Percentiles rank a stretch among this genome's conserved stretches.
Evolutionary conservation across 2,797 vertebrate genomes (phyloP).

Genomic region (Anas bahamensis): DNA sequence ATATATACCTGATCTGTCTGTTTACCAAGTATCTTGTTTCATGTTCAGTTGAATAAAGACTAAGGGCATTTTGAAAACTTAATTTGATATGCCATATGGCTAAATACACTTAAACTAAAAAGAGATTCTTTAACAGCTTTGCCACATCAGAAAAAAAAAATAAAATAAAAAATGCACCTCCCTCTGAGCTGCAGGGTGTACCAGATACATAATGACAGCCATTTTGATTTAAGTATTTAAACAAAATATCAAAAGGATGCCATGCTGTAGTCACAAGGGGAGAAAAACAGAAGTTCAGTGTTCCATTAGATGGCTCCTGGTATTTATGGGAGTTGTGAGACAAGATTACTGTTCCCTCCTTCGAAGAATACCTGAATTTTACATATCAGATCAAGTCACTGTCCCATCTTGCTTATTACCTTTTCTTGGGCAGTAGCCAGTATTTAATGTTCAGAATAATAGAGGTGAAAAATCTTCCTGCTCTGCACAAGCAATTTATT

Average conservation of each 20-base stretch:
- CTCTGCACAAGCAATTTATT: constrained; percentile 33
- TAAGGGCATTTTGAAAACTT: constrained; percentile 17
- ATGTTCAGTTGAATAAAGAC: background rate
- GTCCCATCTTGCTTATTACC: constrained; percentile 15
- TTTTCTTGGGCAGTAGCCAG: constrained; percentile 24
- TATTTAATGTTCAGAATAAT: constrained; percentile 30
- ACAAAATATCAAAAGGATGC: constrained; percentile 23
- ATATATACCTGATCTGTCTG: background rate
- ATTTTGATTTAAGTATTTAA: constrained; percentile 33
- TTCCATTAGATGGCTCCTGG: background rate
- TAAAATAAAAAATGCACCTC: background rate
- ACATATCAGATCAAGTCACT: background rate
- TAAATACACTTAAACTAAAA: constrained; percentile 3
- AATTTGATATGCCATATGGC: constrained; percentile 23
- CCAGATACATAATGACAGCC: background rate
- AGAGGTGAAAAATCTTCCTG: background rate
- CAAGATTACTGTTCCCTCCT: background rate
- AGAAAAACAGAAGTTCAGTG: constrained; percentile 6
- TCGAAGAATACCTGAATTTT: constrained; percentile 27
- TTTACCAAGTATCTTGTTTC: background rate
- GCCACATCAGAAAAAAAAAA: background rate
- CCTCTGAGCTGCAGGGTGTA: background rate
- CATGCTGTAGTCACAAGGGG: background rate
- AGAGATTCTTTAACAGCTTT: background rate
- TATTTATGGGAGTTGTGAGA: background rate